Percentiles rank a stretch among this genome's conserved stretches.
phyloP scores from a whole-genome alignment of 2,888 invertebrate genomes.

The Sinelater perroti region DNA sequence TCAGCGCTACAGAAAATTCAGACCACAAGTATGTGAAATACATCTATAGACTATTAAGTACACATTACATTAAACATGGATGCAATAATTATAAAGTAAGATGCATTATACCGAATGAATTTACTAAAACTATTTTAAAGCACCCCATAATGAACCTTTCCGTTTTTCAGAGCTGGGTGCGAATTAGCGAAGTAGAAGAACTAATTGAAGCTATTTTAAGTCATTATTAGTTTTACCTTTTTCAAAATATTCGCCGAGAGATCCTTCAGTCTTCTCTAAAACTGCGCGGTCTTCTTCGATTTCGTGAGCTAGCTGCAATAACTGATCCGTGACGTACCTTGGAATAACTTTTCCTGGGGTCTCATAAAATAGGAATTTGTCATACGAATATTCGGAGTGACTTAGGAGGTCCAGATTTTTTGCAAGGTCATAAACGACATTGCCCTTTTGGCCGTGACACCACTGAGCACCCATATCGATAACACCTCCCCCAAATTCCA shows the following conservation, averaged over 20 bases:
- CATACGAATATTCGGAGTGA: conserved; percentile 58
- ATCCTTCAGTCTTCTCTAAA: conserved; percentile 42
- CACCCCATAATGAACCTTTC: conserved; percentile 20
- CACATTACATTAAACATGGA: conserved; percentile 26
- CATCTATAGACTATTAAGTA: conserved; percentile 34
- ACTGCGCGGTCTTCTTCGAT: conserved; percentile 47
- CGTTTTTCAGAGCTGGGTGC: conserved; percentile 26
- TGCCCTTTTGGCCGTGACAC: conserved; percentile 58
- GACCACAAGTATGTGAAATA: conserved; percentile 36
- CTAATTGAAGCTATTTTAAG: conserved; percentile 12
- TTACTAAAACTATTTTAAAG: neutral
- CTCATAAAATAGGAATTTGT: conserved; percentile 51
- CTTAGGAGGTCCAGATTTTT: conserved; percentile 51
- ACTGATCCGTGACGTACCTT: conserved; percentile 48
- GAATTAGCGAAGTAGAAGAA: conserved; percentile 11
- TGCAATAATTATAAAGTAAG: conserved; percentile 36
- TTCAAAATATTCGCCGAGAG: conserved; percentile 54
- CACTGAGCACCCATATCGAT: conserved; percentile 57
- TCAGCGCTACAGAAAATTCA: conserved; percentile 20
- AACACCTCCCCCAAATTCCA: conserved; percentile 41
- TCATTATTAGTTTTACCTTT: conserved; percentile 46
- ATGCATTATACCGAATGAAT: conserved; percentile 37
- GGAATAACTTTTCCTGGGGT: conserved; percentile 49
- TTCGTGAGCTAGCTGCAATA: conserved; percentile 45
- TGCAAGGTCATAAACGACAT: conserved; percentile 55